Evolutionary conservation across 1,140 invertebrate genomes (phyloP).

Genomic region (Dendrolimus kikuchii): DNA sequence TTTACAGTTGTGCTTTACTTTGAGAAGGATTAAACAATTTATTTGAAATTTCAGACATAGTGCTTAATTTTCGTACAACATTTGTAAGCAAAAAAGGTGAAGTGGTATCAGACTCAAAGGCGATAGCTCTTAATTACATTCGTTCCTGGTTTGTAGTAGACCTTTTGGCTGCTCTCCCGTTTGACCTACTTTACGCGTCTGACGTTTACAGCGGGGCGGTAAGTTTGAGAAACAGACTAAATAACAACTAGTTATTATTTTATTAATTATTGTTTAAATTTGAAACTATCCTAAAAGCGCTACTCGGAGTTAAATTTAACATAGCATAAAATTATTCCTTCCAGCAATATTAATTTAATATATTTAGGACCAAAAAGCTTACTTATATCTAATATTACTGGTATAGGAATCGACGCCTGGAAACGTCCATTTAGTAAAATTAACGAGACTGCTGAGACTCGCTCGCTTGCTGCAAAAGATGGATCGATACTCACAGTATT

Average conservation of each 20-base stretch:
- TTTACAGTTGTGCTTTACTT: no score
- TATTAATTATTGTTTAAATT: slow-evolving; percentile 25
- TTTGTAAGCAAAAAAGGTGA: slow-evolving; percentile 99
- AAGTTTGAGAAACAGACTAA: slow-evolving; percentile 60
- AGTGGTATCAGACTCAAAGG: slow-evolving; percentile 93
- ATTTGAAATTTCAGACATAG: slow-evolving; percentile 82
- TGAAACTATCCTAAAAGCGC: slow-evolving; percentile 9
- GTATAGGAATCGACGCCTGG: slow-evolving; percentile 71
- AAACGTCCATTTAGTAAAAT: slow-evolving; percentile 95
- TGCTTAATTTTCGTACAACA: slow-evolving; percentile 98
- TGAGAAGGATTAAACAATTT: no score
- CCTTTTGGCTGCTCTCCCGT: slow-evolving; percentile 94
- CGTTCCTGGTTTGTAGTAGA: slow-evolving; percentile 97
- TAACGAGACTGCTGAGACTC: slow-evolving; percentile 92
- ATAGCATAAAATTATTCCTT: no score
- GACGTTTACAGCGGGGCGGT: slow-evolving; percentile 90
- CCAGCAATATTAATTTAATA: no score
- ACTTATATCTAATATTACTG: slow-evolving; percentile 7
- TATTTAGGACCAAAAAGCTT: no score
- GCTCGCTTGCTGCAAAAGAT: slow-evolving; percentile 97
- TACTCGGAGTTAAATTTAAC: slow-evolving; percentile 3
- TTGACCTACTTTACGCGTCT: slow-evolving; percentile 94
- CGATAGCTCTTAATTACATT: slow-evolving; percentile 93
- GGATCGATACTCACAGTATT: slow-evolving; percentile 96
- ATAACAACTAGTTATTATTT: slow-evolving; percentile 27